These are phyloP conservation scores for Drosophila novamexicana DNA, from an alignment of 1,140 invertebrate species.

Conservation along the genomic window DNA sequence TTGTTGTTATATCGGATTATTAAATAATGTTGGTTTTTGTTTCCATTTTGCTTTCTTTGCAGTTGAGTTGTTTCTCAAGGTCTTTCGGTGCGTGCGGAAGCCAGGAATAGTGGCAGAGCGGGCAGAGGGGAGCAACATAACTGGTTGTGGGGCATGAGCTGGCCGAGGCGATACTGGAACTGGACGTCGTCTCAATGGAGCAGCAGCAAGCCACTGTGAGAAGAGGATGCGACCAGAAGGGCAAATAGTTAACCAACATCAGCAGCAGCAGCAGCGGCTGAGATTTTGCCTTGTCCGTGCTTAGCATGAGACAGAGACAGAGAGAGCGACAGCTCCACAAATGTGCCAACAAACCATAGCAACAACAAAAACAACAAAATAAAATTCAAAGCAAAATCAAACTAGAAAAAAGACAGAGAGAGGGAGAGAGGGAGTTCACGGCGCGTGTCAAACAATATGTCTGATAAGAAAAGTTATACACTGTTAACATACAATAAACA, in stretches of 20 bases:
- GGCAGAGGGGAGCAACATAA: constrained; percentile 3
- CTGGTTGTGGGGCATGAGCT: constrained; percentile 55
- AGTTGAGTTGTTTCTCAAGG: constrained; percentile 65
- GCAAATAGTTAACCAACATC: constrained; percentile 52
- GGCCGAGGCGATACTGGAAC: constrained; percentile 44
- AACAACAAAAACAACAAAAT: constrained; percentile 41
- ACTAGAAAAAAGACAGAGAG: constrained; percentile 28
- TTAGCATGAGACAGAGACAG: constrained; percentile 58
- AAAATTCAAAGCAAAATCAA: constrained; percentile 59
- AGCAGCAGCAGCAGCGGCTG: constrained; percentile 21
- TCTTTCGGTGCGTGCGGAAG: constrained; percentile 40
- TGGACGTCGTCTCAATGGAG: constrained; percentile 58
- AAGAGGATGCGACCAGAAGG: constrained; percentile 49
- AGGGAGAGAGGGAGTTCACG: constrained; percentile 33
- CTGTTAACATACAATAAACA: constrained; percentile 41
- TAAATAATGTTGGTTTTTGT: constrained; percentile 45
- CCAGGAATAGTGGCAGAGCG: constrained; percentile 4
- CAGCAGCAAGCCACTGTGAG: constrained; percentile 25
- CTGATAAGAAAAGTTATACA: constrained; percentile 68
- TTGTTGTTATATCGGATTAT: constrained; percentile 43
- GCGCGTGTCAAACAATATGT: constrained; percentile 56
- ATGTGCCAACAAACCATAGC: constrained; percentile 69
- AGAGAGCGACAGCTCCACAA: constrained; percentile 56
- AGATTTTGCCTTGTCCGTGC: constrained; percentile 53
- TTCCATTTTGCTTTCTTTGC: constrained; percentile 51